A percentile compares a stretch with the other conserved stretches of the same genome.
phyloP scores from a whole-genome alignment of 2,888 invertebrate species.

The Cartodere bifasciata region DNA sequence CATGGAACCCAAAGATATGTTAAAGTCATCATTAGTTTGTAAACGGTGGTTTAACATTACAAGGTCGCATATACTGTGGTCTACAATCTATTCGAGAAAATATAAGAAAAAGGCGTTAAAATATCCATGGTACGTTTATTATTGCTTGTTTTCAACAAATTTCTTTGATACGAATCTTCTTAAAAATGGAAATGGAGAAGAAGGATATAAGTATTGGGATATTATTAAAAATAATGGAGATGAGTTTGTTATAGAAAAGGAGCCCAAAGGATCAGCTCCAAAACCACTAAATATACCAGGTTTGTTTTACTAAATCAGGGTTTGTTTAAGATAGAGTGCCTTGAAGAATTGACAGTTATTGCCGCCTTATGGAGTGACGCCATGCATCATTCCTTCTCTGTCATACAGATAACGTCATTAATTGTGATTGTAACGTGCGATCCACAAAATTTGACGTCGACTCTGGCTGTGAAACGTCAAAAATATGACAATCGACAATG shows the following conservation, averaged over 20 bases:
- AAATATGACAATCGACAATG: no score
- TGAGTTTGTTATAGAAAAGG: constrained; percentile 37
- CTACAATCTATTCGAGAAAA: constrained; percentile 19
- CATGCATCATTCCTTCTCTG: no score
- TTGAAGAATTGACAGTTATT: no score
- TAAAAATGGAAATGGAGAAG: constrained; percentile 39
- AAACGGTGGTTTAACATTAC: constrained; percentile 38
- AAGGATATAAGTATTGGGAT: constrained; percentile 33
- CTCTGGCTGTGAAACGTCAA: no score
- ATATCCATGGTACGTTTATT: constrained; percentile 34
- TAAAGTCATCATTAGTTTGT: constrained; percentile 38
- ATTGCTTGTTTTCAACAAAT: constrained; percentile 30
- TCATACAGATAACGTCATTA: no score
- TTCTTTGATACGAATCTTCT: constrained; percentile 38
- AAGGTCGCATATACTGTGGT: constrained; percentile 28
- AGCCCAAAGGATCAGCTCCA: constrained; percentile 35
- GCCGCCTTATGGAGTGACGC: no score
- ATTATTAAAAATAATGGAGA: constrained; percentile 33
- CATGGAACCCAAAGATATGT: constrained; percentile 30
- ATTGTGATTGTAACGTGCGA: no score
- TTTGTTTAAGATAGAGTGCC: no score
- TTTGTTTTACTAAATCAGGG: no score
- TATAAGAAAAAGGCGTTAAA: constrained; percentile 22
- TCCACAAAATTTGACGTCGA: no score
- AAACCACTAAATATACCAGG: constrained; percentile 32